Evolutionary conservation across 2,797 vertebrate genomes (phyloP).

Genomic region (Chiloscyllium punctatum): DNA sequence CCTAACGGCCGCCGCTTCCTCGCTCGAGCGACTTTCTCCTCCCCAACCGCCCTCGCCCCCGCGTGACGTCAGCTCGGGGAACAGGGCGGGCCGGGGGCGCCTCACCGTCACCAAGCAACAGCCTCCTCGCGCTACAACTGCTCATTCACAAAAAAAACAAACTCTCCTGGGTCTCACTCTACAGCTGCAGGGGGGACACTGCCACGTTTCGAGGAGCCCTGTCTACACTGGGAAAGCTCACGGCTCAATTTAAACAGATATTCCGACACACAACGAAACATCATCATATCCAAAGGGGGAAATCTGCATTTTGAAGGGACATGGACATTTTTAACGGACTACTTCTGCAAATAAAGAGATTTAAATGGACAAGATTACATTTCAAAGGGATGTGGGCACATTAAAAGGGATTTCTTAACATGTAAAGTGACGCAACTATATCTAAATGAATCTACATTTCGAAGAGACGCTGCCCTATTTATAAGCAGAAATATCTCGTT

Average conservation of each 20-base stretch:
- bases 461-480: too few relatives aligned
- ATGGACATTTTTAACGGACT: neutral
- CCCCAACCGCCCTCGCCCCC: conserved; percentile 43
- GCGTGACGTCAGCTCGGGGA: neutral
- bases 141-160: neutral
- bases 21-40: conserved; percentile 42
- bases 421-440: too few relatives aligned
- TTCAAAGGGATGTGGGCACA: too few relatives aligned
- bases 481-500: too few relatives aligned
- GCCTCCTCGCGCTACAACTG: neutral
- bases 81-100: neutral
- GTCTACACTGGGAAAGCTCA: too few relatives aligned
- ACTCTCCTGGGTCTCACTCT: too few relatives aligned
- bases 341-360: neutral
- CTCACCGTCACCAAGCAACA: neutral
- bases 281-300: neutral
- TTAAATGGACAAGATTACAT: neutral
- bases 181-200: neutral
- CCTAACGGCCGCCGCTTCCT: conserved; percentile 43
- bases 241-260: too few relatives aligned
- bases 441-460: too few relatives aligned
- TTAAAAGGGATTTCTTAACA: too few relatives aligned
- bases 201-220: neutral
- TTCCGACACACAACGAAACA: neutral
- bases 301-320: neutral